phyloP scores from a whole-genome alignment of 2,797 vertebrate genomes.

The Karalla daura region DNA sequence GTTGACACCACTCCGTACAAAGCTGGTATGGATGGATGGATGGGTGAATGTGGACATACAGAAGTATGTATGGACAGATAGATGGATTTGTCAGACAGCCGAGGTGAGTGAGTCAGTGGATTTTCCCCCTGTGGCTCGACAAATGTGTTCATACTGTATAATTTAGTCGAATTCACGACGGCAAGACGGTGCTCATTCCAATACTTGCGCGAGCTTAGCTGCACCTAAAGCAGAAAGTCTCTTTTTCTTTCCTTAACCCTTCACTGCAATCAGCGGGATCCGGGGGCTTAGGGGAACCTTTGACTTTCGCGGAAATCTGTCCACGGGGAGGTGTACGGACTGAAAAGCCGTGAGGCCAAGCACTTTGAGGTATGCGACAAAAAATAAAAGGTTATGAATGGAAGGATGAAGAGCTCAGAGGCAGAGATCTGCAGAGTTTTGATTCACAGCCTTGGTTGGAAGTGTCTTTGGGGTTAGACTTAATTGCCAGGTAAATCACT shows the following conservation, averaged over 20 bases:
- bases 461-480: slow-evolving; percentile 51
- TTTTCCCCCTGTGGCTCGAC: slow-evolving; percentile 29
- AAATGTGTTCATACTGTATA: slow-evolving; percentile 52
- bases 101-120: background rate
- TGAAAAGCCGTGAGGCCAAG: slow-evolving; percentile 47
- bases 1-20: too few species aligned
- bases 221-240: slow-evolving; percentile 53
- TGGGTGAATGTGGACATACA: too few species aligned
- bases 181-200: slow-evolving; percentile 50
- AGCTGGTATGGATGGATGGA: too few species aligned
- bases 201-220: slow-evolving; percentile 49
- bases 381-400: slow-evolving; percentile 30
- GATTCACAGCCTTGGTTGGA: slow-evolving; percentile 65
- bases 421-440: slow-evolving; percentile 39
- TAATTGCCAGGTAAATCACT: slow-evolving; percentile 76
- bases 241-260: slow-evolving; percentile 40
- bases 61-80: background rate
- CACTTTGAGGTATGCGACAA: slow-evolving; percentile 35
- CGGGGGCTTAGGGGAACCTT: slow-evolving; percentile 34
- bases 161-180: slow-evolving; percentile 49
- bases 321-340: slow-evolving; percentile 17
- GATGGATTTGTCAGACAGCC: slow-evolving; percentile 5
- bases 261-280: slow-evolving; percentile 51
- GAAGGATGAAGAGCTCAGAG: slow-evolving; percentile 40
- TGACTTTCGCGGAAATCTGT: slow-evolving; percentile 20